These are phyloP conservation scores for Drosophila eohydei DNA, from an alignment of 2,888 invertebrate species.

Conservation along the genomic window DNA sequence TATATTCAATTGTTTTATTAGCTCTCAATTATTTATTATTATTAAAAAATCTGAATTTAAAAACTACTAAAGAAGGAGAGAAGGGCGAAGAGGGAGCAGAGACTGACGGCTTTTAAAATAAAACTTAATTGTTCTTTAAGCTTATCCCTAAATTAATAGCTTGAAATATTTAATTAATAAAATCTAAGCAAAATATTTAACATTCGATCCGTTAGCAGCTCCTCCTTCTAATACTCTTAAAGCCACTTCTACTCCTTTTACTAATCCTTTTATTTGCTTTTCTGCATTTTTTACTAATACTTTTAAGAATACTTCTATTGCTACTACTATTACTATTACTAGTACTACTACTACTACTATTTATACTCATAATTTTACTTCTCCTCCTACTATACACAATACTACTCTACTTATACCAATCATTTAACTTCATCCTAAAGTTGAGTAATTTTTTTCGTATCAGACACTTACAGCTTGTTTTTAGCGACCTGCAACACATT, in stretches of 20 bases:
- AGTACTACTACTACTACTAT: not conserved
- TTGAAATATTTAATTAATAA: too few species aligned
- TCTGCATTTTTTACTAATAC: not conserved
- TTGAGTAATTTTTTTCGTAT: conserved; percentile 19
- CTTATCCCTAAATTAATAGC: too few species aligned
- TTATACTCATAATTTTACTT: not conserved
- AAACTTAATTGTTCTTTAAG: too few species aligned
- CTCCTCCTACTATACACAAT: not conserved
- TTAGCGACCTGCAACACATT: conserved; percentile 28
- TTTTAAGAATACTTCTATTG: not conserved
- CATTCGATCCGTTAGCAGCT: too few species aligned
- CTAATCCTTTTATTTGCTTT: not conserved
- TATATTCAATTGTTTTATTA: too few species aligned
- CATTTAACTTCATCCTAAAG: conserved; percentile 11
- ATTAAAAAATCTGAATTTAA: too few species aligned
- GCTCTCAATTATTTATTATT: not conserved
- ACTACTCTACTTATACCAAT: not conserved
- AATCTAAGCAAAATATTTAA: too few species aligned
- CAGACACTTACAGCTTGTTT: conserved; percentile 46
- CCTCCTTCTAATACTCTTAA: too few species aligned
- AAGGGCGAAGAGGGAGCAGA: too few species aligned
- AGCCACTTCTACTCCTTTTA: not conserved
- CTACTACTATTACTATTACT: not conserved
- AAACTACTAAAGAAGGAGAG: too few species aligned
- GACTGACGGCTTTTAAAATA: too few species aligned